A percentile compares a stretch with the other conserved stretches of the same genome.
phyloP scores from a whole-genome alignment of 2,113 vertebrate genomes.

The Pithys albifrons region DNA sequence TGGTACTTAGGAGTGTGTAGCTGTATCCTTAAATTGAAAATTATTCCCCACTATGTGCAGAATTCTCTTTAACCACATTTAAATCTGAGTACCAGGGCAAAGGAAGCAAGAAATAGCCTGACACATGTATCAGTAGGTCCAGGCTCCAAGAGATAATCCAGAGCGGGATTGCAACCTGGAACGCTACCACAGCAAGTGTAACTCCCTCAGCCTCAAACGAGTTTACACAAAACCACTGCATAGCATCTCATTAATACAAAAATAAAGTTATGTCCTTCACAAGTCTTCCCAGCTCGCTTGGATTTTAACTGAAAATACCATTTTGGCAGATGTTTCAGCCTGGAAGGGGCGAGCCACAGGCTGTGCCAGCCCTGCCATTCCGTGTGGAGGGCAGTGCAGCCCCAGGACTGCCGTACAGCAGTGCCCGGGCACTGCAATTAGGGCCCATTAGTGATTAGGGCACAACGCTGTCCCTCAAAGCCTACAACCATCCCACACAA shows the following conservation, averaged over 20 bases:
- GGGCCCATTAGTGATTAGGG: neutral
- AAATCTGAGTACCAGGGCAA: neutral
- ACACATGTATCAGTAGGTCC: neutral
- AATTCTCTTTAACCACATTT: neutral
- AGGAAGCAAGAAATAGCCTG: neutral
- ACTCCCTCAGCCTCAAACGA: rapidly evolving
- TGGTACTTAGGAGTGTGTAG: neutral
- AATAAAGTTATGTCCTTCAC: neutral
- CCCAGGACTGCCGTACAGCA: neutral
- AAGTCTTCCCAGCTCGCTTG: neutral
- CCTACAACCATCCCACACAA: neutral
- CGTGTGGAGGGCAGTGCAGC: rapidly evolving
- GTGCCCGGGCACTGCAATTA: neutral
- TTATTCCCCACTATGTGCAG: neutral
- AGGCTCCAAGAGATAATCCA: neutral
- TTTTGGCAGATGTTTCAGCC: neutral
- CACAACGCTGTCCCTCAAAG: neutral
- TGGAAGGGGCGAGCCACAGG: neutral
- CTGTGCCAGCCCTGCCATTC: neutral
- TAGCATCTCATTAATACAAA: neutral
- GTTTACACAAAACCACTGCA: neutral
- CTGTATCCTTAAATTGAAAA: neutral
- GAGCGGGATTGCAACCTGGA: neutral
- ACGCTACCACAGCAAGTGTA: rapidly evolving
- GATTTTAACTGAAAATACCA: neutral